Base-by-base conservation (phyloP, 2,113 vertebrate genomes). In the Crypturellus undulatus region DNA sequence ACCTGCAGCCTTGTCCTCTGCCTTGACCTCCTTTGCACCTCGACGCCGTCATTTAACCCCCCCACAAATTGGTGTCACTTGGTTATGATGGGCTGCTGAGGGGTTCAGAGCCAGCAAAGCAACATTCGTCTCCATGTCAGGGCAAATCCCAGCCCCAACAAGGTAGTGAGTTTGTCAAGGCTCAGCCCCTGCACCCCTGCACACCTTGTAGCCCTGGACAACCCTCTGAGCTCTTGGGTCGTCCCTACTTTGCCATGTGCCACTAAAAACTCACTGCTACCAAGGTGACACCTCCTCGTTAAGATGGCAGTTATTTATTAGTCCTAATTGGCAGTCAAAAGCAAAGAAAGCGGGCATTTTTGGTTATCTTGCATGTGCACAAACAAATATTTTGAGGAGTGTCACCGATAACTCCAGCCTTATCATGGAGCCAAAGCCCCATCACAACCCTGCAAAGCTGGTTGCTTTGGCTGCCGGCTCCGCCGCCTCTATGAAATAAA, bases 191-290 rank as follows among this genome's bases (percentile, higher is more conserved):
- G 36, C n/a, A 79, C 28, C 43, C 54, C 32, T 56, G 36, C 30
- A 76, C n/a, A 43, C 54, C 32, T 86, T 69, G 51, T 11, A 49
- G 38, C 32, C 43, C 32, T 42, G 7, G 7, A 52, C 25, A 67
- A 40, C n/a, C 86, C 2, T 0, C 36, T 42, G 51, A 68, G 38
- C 10, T 40, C 32, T 6, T 0, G 0, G 38, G 11, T 6, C 9
- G 38, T 52, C 56, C 78, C 68, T 32, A 13, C 34, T 65, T 70
- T 42, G n/a, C 56, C 80, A 30, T 34, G 40, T 85, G 34, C 10
- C 58, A 18, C 7, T 19, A 34, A 40, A 78, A 40, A 12, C 16
- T 69, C 49, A 30, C 34, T 52, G 30, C 9, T 58, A 30, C 9
- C 5, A 6, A 6, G 2, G 25, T 45, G 77, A n/a, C 51, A 38